These are phyloP conservation scores for Microchrysa polita DNA, from an alignment of 2,888 invertebrate genomes.

Conservation along the genomic window DNA sequence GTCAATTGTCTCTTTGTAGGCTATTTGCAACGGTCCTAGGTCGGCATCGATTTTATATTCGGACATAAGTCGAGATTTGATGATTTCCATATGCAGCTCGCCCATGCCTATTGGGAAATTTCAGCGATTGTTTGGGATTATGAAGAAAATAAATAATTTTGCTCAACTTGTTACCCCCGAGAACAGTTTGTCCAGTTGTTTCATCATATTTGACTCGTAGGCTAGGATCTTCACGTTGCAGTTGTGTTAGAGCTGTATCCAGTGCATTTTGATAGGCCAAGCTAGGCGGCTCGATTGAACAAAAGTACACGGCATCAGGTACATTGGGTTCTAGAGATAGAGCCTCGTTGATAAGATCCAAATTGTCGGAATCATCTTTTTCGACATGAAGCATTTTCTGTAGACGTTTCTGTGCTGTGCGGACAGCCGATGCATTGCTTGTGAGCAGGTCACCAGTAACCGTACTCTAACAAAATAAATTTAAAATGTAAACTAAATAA, in stretches of 20 bases:
- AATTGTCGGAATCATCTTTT: slow-evolving; percentile 58
- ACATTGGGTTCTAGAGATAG: slow-evolving; percentile 71
- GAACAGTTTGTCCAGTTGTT: slow-evolving; percentile 87
- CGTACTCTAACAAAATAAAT: slow-evolving; percentile 66
- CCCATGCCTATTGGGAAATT: slow-evolving; percentile 84
- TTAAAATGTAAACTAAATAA: background rate
- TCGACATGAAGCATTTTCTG: slow-evolving; percentile 54
- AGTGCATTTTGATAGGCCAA: slow-evolving; percentile 76
- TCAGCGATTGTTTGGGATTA: background rate
- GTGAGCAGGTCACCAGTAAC: slow-evolving; percentile 81
- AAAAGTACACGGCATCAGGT: slow-evolving; percentile 96
- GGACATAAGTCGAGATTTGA: slow-evolving; percentile 84
- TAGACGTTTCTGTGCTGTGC: slow-evolving; percentile 68
- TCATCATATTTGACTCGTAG: slow-evolving; percentile 77
- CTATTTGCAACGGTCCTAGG: slow-evolving; percentile 90
- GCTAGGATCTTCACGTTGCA: slow-evolving; percentile 93
- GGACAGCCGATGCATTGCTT: slow-evolving; percentile 68
- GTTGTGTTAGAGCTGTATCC: slow-evolving; percentile 81
- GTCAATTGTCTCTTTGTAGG: slow-evolving; percentile 82
- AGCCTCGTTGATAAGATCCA: slow-evolving; percentile 55
- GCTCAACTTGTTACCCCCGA: slow-evolving; percentile 70
- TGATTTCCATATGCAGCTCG: slow-evolving; percentile 94
- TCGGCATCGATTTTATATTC: slow-evolving; percentile 94
- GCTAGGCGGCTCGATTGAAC: slow-evolving; percentile 93
- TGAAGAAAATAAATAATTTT: slow-evolving; percentile 18